Percentiles rank a stretch among this genome's conserved stretches.
These are phyloP conservation scores for Beris morrisii DNA, from an alignment of 2,888 invertebrate genomes.

Conservation along the genomic window DNA sequence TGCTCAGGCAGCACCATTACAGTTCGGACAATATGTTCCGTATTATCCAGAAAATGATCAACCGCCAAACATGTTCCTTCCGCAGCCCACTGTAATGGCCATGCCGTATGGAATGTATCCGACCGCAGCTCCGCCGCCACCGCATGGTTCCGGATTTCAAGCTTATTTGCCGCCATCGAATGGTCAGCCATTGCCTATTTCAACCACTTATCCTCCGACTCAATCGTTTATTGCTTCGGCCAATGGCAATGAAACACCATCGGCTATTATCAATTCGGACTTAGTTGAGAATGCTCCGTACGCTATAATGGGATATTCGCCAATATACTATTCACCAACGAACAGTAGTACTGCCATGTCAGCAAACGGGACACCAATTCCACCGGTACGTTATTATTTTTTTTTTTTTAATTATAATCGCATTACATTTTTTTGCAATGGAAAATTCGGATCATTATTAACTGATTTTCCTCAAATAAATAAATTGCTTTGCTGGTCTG, in stretches of 20 bases:
- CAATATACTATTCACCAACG: constrained; percentile 33
- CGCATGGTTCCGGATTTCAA: constrained; percentile 36
- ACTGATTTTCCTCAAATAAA: too few species aligned
- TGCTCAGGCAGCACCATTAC: constrained; percentile 18
- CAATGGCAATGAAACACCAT: constrained; percentile 13
- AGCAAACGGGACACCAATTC: constrained; percentile 2
- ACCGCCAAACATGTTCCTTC: constrained; percentile 25
- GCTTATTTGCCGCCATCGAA: constrained; percentile 29
- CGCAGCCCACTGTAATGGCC: constrained; percentile 40
- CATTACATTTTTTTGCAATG: too few species aligned
- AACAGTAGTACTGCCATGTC: constrained; percentile 14
- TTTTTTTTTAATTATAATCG: too few species aligned
- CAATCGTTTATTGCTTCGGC: constrained; percentile 22
- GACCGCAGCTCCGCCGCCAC: constrained; percentile 39
- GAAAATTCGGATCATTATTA: too few species aligned
- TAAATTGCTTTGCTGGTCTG: too few species aligned
- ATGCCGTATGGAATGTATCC: constrained; percentile 44
- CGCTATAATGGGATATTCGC: constrained; percentile 33
- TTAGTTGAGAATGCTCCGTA: constrained; percentile 28
- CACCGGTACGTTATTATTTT: constrained; percentile 1
- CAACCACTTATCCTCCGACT: constrained; percentile 36
- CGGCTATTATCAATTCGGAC: constrained; percentile 17
- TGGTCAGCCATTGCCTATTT: constrained; percentile 36
- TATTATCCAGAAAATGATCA: constrained; percentile 27
- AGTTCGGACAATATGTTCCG: constrained; percentile 26